Percentiles rank a stretch among this genome's conserved stretches.
Conservation (phyloP, 2,113 vertebrate species). For the Nanorana parkeri region DNA sequence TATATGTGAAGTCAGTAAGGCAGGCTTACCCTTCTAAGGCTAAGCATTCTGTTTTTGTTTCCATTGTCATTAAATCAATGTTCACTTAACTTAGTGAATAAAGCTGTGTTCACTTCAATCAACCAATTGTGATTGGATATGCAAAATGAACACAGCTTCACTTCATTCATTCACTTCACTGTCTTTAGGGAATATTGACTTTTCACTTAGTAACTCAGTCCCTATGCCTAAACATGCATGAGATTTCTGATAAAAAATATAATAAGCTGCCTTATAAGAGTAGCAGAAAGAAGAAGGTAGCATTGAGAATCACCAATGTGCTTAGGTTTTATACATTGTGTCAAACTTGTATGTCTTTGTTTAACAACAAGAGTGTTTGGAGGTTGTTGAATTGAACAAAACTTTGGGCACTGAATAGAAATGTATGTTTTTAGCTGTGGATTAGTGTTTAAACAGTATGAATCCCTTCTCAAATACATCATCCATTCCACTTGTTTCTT, state of each 20-base stretch:
- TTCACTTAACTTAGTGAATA: too few relatives aligned
- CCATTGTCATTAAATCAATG: not conserved
- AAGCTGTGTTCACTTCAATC: too few relatives aligned
- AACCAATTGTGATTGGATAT: too few relatives aligned
- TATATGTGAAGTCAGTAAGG: conserved; percentile 7
- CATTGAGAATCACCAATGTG: not conserved
- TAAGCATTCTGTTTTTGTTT: conserved; percentile 62
- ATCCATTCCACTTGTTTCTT: not conserved
- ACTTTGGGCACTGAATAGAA: conserved; percentile 14
- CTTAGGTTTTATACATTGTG: not conserved
- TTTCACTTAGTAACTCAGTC: too few relatives aligned
- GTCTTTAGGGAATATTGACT: too few relatives aligned
- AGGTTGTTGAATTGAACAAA: not conserved
- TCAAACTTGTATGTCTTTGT: conserved; percentile 6
- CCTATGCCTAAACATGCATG: too few relatives aligned
- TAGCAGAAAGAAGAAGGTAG: not conserved
- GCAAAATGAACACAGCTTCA: too few relatives aligned
- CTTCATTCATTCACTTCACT: too few relatives aligned
- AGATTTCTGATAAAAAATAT: not conserved
- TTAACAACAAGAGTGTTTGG: not conserved
- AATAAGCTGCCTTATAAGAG: conserved; percentile 4
- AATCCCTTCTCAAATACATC: not conserved
- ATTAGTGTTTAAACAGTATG: conserved; percentile 1
- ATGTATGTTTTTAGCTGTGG: conserved; percentile 3
- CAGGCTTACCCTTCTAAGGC: conserved; percentile 60